These are phyloP conservation scores for Hirtodrosophila trivittata DNA, from an alignment of 2,888 invertebrate species.

Conservation along the genomic window DNA sequence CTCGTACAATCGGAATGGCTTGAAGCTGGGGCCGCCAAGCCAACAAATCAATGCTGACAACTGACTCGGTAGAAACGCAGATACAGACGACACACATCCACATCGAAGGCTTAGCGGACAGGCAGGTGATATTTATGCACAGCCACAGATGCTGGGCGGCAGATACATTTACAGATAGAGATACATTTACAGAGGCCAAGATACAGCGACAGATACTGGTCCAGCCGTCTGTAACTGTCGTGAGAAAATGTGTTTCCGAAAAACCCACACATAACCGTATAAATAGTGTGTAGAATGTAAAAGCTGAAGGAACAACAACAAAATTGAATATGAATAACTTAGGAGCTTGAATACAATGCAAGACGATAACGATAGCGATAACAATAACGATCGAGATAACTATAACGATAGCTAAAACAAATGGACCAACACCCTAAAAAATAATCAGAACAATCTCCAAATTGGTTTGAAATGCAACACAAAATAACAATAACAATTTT, in stretches of 20 bases:
- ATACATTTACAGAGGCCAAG: conserved; percentile 21
- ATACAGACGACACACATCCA: conserved; percentile 2
- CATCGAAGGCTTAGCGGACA: conserved; percentile 16
- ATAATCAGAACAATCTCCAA: too few species aligned
- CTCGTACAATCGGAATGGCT: conserved; percentile 16
- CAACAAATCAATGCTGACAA: conserved; percentile 77
- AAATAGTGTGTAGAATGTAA: conserved; percentile 11
- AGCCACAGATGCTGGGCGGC: conserved; percentile 52
- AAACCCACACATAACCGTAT: conserved; percentile 41
- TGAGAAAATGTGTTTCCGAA: conserved; percentile 73
- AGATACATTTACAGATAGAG: conserved; percentile 31
- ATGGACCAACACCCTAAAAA: too few species aligned
- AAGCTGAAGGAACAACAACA: conserved; percentile 24
- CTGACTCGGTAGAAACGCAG: conserved; percentile 30
- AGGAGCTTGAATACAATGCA: conserved; percentile 13
- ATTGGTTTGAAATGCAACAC: too few species aligned
- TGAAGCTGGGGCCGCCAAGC: conserved; percentile 49
- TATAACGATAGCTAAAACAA: conserved; percentile 40
- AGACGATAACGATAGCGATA: conserved; percentile 28
- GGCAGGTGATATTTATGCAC: conserved; percentile 77
- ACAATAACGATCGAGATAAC: conserved; percentile 26
- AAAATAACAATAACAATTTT: conserved; percentile 17
- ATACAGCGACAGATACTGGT: conserved; percentile 22
- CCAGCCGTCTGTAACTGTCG: conserved; percentile 57
- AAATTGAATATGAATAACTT: conserved; percentile 42